These are phyloP conservation scores for Vesta saturnalis DNA, from an alignment of 2,888 invertebrate genomes.

Conservation along the genomic window DNA sequence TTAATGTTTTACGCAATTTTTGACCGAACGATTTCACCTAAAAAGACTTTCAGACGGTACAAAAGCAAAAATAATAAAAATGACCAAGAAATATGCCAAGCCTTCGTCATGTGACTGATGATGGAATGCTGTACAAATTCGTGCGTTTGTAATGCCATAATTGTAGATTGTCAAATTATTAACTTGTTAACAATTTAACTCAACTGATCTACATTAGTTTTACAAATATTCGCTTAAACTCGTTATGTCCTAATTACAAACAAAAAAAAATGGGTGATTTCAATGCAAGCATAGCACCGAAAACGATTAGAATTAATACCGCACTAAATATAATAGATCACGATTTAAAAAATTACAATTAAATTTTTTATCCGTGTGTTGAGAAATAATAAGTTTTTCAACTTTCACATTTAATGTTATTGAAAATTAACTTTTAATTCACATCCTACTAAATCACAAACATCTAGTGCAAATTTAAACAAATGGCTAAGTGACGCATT, in stretches of 20 bases:
- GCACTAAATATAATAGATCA: too few relatives aligned
- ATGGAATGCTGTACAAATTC: constrained; percentile 46
- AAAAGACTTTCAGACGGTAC: constrained; percentile 14
- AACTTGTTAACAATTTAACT: constrained; percentile 10
- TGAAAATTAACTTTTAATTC: constrained; percentile 30
- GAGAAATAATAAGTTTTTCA: neutral
- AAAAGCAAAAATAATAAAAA: constrained; percentile 24
- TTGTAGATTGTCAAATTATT: constrained; percentile 43
- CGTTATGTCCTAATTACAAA: neutral
- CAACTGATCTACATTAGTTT: neutral
- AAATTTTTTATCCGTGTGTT: too few relatives aligned
- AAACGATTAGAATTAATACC: too few relatives aligned
- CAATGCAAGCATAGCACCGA: constrained; percentile 25
- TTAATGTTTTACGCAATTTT: neutral
- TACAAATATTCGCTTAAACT: constrained; percentile 15
- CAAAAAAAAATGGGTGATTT: constrained; percentile 22
- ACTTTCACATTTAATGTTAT: constrained; percentile 45
- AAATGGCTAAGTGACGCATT: too few relatives aligned
- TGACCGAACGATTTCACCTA: neutral
- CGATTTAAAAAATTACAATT: too few relatives aligned
- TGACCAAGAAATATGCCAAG: constrained; percentile 45
- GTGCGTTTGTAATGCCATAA: constrained; percentile 45
- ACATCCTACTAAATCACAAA: too few relatives aligned
- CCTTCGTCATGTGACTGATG: constrained; percentile 49
- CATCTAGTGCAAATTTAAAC: too few relatives aligned